These are phyloP conservation scores for Pterostichus madidus DNA, from an alignment of 2,888 invertebrate genomes.

Conservation along the genomic window DNA sequence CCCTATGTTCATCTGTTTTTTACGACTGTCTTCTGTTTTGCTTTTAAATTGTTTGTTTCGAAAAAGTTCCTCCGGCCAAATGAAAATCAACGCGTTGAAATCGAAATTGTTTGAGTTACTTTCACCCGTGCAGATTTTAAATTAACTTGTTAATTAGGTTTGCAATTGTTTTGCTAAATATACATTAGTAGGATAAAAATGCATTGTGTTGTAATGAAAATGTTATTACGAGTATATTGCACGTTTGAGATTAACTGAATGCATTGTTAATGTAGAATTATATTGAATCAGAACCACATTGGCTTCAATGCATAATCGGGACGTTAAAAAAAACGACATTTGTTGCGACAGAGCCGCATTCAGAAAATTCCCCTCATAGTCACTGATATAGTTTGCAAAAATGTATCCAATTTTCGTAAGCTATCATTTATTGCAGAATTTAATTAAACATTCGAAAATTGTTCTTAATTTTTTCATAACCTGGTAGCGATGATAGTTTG, in stretches of 20 bases:
- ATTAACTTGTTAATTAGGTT: not conserved
- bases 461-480: too few species aligned
- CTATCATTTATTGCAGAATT: too few species aligned
- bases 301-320: slow-evolving; percentile 17
- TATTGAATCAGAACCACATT: slow-evolving; percentile 42
- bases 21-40: slow-evolving; percentile 17
- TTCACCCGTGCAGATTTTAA: not conserved
- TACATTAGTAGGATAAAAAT: slow-evolving; percentile 9
- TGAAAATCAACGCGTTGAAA: slow-evolving; percentile 12
- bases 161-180: slow-evolving; percentile 10
- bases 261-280: slow-evolving; percentile 18
- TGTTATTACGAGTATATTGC: too few species aligned
- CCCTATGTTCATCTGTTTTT: slow-evolving; percentile 52
- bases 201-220: slow-evolving; percentile 5
- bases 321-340: slow-evolving; percentile 44
- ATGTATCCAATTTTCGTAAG: too few species aligned
- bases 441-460: too few species aligned
- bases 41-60: slow-evolving; percentile 15
- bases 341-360: slow-evolving; percentile 15
- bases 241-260: slow-evolving; percentile 14
- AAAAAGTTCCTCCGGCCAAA: not conserved
- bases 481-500: too few species aligned
- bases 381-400: not conserved
- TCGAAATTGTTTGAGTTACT: slow-evolving; percentile 14
- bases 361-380: not conserved